Conservation (phyloP, 2,888 invertebrate genomes). For the Drosophila kuntzei region DNA sequence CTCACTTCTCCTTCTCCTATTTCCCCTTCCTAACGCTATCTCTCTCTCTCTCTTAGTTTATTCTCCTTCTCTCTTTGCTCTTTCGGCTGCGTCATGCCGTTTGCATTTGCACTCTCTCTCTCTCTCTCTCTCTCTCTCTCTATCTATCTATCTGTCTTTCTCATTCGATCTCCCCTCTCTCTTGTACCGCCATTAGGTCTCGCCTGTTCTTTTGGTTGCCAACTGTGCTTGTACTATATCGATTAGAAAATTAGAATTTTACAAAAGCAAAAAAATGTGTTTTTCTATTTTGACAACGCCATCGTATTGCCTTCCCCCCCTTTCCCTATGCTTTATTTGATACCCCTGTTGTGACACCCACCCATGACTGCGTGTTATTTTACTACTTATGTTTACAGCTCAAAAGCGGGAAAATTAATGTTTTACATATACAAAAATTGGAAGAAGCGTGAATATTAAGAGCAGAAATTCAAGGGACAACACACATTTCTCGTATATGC, state of each 20-base stretch:
- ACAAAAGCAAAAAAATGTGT: conserved; percentile 20
- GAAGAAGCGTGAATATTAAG: neutral
- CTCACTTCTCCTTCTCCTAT: neutral
- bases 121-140: neutral
- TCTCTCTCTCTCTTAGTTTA: neutral
- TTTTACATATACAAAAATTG: neutral
- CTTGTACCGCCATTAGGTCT: conserved; percentile 1
- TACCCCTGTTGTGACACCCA: conserved; percentile 5
- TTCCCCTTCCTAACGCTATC: neutral
- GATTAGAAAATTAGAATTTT: conserved; percentile 48
- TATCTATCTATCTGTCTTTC: neutral
- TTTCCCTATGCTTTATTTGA: neutral
- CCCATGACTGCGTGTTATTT: conserved; percentile 25
- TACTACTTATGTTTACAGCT: conserved; percentile 33
- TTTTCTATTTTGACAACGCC: conserved; percentile 43
- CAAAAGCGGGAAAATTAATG: conserved; percentile 24
- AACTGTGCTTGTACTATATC: conserved; percentile 70
- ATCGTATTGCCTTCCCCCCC: neutral
- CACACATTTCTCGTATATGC: conserved; percentile 1
- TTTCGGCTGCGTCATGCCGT: conserved; percentile 45
- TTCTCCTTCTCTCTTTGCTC: neutral
- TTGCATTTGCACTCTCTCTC: conserved; percentile 25
- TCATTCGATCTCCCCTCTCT: neutral
- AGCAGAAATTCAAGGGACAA: neutral
- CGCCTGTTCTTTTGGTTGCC: conserved; percentile 48